Evolutionary conservation across 2,888 invertebrate species (phyloP).

Genomic region (Pterostichus madidus): DNA sequence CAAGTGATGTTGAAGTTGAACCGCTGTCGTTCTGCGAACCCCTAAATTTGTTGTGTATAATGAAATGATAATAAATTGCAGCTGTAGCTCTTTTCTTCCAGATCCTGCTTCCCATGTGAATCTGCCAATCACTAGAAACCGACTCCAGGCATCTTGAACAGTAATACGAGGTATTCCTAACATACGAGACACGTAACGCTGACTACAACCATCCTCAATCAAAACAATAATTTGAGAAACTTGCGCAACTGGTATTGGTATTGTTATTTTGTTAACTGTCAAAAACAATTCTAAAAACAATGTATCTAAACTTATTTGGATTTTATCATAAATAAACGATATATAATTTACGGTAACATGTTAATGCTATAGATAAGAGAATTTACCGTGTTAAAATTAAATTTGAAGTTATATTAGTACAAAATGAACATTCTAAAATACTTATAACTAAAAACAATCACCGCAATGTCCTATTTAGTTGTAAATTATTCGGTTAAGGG

Average conservation of each 20-base stretch:
- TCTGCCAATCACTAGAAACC: constrained; percentile 5
- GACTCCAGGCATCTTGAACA: neutral
- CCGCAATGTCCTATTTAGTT: neutral
- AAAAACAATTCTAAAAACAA: no score
- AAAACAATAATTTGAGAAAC: neutral
- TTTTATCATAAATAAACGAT: neutral
- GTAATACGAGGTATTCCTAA: no score
- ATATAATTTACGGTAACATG: neutral
- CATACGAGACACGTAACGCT: neutral
- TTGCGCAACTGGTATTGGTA: neutral
- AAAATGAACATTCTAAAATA: neutral
- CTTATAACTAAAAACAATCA: constrained; percentile 46
- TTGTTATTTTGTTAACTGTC: no score
- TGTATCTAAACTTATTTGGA: no score
- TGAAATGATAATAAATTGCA: no score
- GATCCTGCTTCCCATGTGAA: neutral
- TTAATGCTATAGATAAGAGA: neutral
- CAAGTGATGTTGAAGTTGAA: neutral
- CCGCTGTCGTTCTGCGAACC: neutral
- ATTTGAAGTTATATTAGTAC: neutral
- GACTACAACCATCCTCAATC: neutral
- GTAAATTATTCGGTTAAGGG: no score
- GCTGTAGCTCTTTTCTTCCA: neutral
- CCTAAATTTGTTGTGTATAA: neutral
- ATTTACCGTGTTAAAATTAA: neutral